Evolutionary conservation across 2,113 vertebrate genomes (phyloP).

Genomic region (Dromas ardeola): DNA sequence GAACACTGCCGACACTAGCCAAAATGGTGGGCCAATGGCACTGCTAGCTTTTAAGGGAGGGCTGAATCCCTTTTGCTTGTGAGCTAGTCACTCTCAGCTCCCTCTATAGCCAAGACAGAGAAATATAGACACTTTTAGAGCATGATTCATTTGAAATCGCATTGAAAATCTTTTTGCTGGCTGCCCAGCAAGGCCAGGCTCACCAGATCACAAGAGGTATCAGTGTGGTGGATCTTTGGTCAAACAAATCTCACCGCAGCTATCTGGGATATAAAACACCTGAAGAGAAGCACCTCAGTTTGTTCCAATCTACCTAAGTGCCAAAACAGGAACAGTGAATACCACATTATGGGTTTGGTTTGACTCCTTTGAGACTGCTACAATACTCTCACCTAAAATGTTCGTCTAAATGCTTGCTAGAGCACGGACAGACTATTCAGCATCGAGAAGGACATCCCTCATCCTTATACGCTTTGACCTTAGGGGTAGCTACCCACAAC

Average conservation of each 20-base stretch:
- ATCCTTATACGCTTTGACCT: not conserved
- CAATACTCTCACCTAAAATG: not conserved
- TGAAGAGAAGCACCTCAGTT: not conserved
- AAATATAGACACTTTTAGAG: not conserved
- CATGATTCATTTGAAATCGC: not conserved
- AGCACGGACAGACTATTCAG: not conserved
- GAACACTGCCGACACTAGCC: not conserved
- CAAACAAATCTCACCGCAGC: not conserved
- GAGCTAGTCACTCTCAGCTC: not conserved
- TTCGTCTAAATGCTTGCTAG: not conserved
- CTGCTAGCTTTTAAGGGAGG: not conserved
- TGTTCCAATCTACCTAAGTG: not conserved
- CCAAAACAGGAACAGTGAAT: not conserved
- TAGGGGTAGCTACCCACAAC: not conserved
- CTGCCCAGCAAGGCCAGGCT: not conserved
- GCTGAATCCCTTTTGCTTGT: not conserved
- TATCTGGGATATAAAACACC: not conserved
- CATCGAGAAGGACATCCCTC: not conserved
- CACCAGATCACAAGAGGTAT: not conserved
- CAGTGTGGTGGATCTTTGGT: not conserved
- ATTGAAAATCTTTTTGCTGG: not conserved
- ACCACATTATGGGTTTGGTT: not conserved
- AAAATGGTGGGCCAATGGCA: not conserved
- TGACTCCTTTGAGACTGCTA: not conserved
- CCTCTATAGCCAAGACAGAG: not conserved